Evolutionary conservation across 2,888 invertebrate genomes (phyloP).

Genomic region (Neoaliturus tenellus): DNA sequence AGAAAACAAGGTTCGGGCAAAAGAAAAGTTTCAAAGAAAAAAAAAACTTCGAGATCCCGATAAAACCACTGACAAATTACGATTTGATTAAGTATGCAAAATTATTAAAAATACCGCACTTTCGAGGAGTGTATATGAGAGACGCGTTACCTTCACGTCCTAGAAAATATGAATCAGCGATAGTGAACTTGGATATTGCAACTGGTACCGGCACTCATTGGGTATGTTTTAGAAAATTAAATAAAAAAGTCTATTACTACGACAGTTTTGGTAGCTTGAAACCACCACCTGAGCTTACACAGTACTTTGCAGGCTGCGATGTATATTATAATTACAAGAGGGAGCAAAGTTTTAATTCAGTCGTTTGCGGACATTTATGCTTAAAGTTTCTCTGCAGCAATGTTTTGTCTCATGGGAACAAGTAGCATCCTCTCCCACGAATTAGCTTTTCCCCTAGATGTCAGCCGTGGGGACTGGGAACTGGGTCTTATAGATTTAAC

Average conservation of each 20-base stretch:
- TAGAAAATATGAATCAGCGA: constrained; percentile 66
- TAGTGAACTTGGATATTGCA: constrained; percentile 68
- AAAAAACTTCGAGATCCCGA: constrained; percentile 8
- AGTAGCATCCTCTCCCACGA: neutral
- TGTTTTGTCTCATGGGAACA: constrained; percentile 66
- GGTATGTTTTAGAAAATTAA: constrained; percentile 69
- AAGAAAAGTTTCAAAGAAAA: too few species aligned
- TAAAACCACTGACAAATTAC: constrained; percentile 28
- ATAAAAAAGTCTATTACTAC: constrained; percentile 69
- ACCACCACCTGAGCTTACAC: constrained; percentile 63
- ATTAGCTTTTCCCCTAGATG: neutral
- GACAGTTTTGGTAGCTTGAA: constrained; percentile 70
- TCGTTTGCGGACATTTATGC: constrained; percentile 59
- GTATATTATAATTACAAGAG: constrained; percentile 56
- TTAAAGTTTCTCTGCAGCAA: constrained; percentile 53
- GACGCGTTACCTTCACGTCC: constrained; percentile 69
- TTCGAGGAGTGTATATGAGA: constrained; percentile 70
- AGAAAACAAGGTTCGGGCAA: neutral
- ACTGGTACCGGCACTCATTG: constrained; percentile 69
- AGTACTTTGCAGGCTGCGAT: constrained; percentile 50
- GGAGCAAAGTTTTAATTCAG: constrained; percentile 54
- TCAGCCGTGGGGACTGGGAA: neutral
- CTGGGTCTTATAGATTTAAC: neutral
- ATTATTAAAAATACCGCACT: constrained; percentile 66
- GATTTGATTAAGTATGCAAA: constrained; percentile 64